phyloP scores from a whole-genome alignment of 2,113 vertebrate genomes.

The Solea senegalensis region DNA sequence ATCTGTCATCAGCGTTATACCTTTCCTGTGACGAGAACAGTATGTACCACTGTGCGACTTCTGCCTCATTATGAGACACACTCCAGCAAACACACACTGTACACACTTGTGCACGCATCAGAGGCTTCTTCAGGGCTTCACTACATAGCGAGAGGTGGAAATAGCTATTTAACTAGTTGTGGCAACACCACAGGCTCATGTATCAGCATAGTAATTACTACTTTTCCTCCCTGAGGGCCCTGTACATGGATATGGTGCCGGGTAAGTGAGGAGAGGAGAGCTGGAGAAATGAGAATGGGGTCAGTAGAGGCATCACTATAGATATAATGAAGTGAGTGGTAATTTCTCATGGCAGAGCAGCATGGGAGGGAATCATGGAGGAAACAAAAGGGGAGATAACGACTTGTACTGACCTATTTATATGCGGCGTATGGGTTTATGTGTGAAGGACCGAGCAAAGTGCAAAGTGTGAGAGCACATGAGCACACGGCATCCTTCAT shows the following conservation, averaged over 20 bases:
- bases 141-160: constrained; percentile 42
- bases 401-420: constrained; percentile 29
- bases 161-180: constrained; percentile 64
- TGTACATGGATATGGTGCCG: constrained; percentile 45
- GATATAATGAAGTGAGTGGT: constrained; percentile 55
- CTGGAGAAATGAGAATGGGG: constrained; percentile 52
- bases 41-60: constrained; percentile 59
- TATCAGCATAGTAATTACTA: constrained; percentile 72
- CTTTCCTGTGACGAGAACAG: constrained; percentile 67
- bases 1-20: constrained; percentile 65
- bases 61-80: constrained; percentile 57
- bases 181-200: constrained; percentile 65
- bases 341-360: constrained; percentile 33
- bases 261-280: constrained; percentile 26
- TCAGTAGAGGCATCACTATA: constrained; percentile 44
- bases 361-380: constrained; percentile 17
- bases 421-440: constrained; percentile 14
- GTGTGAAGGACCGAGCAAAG: constrained; percentile 47
- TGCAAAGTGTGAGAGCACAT: constrained; percentile 36
- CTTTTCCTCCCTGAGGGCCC: constrained; percentile 44
- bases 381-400: constrained; percentile 18
- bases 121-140: constrained; percentile 23
- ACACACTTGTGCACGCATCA: constrained; percentile 16
- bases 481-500: constrained; percentile 7
- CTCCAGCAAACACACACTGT: constrained; percentile 6